Evolutionary conservation across 30 jellyfish, hydroid and myxozoan genomes (phyloP).

Genomic region (Turritopsis dohrnii): DNA sequence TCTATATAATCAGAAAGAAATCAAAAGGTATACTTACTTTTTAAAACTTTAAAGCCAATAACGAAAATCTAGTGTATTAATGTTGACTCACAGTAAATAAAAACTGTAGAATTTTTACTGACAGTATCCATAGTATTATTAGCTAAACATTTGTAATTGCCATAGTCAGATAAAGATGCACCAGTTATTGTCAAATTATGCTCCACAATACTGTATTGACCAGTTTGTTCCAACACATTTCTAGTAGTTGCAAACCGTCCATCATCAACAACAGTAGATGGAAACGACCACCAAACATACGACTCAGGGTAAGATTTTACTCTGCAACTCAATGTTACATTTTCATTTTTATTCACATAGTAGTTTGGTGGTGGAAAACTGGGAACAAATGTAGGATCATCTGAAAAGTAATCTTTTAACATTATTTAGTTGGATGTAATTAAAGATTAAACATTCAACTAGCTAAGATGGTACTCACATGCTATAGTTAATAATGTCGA

Average conservation of each 20-base stretch:
- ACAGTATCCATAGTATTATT: not conserved
- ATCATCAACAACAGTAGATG: not conserved
- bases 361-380: not conserved
- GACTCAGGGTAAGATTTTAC: slow-evolving; percentile 16
- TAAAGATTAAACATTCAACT: too few relatives aligned
- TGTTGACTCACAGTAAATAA: not conserved
- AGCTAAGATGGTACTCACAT: not conserved
- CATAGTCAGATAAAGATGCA: slow-evolving; percentile 6
- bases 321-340: not conserved
- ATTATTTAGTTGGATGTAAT: not conserved
- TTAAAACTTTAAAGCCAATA: not conserved
- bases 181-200: not conserved
- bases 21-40: not conserved
- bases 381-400: slow-evolving; percentile 13
- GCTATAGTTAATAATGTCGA: not conserved
- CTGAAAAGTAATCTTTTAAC: not conserved
- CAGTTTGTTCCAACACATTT: not conserved
- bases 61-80: not conserved
- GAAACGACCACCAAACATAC: slow-evolving; percentile 1
- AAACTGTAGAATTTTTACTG: not conserved
- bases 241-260: not conserved
- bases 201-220: slow-evolving; percentile 6
- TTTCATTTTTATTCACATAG: not conserved
- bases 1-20: not conserved
- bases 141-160: slow-evolving; percentile 8